Evolutionary conservation across 2,797 vertebrate genomes (phyloP), one percentile per base, ranked within the genome.

Genomic region (Euthynnus affinis): DNA sequence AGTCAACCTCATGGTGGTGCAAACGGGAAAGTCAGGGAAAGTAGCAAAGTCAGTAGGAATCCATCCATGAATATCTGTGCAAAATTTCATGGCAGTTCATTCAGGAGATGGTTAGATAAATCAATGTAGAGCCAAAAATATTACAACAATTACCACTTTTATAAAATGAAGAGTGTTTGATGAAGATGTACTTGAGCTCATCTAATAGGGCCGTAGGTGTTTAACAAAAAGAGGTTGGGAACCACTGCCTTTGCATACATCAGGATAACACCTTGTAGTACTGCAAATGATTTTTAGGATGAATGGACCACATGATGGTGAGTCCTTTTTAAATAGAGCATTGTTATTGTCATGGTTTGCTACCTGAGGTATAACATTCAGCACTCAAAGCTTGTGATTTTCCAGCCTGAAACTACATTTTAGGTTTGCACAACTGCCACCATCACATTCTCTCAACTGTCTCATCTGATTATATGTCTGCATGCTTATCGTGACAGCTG

Each of bases 401-500:
- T 73, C 46, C 44, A 58, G 61, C 32, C 56, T 56, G 53, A 78
- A 81, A 81, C 72, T 84, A 42, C 80, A 79, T 83, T 80, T 82
- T 64, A 46, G 29, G 42, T 20, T 37, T 64, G 53, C 70, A 29
- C 48, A 49, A 67, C 66, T 20, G 67, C 58, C 37, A 22, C 62
- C 78, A 42, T 76, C 70, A n/a, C 60, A 32, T 82, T 72, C 72
- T 66, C 74, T 52, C 78, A 44, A 9, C 71, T 57, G 87, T 87
- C 87, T 88, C 56, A 51, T 87, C 81, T 83, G 78, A 89, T 89
- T 77, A 87, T 83, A 89, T 4, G 48, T 53, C 52, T 5, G 73
- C 48, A 71, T 55, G 72, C 75, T 89, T 81, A 85, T 84, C 80
- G 3, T 84, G 88, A 85, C 90, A 89, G 87, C 84, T 83, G 78